phyloP scores from a whole-genome alignment of 2,113 vertebrate species.

The Chionis minor region DNA sequence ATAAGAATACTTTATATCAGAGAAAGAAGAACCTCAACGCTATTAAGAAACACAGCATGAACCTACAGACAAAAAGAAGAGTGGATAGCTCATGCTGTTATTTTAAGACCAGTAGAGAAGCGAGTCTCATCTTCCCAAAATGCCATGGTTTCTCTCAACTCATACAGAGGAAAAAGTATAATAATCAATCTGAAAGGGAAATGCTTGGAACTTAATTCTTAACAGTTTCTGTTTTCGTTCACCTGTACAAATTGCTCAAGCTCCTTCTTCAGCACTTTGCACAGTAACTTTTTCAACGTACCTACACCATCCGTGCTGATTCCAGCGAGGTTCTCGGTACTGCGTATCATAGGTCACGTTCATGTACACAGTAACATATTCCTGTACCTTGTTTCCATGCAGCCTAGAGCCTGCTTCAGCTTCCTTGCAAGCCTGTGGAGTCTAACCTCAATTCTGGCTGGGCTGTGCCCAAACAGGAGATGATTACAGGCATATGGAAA shows the following conservation, averaged over 20 bases:
- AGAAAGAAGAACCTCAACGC: not conserved
- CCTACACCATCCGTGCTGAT: fast-evolving
- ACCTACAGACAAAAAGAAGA: not conserved
- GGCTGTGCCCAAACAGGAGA: not conserved
- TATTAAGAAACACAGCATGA: not conserved
- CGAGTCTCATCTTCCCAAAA: not conserved
- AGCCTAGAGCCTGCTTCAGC: not conserved
- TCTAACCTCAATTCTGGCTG: not conserved
- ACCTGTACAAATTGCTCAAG: not conserved
- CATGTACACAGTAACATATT: fast-evolving
- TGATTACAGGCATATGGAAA: not conserved
- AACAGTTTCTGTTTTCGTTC: not conserved
- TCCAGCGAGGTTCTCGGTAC: not conserved
- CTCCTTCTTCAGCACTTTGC: not conserved
- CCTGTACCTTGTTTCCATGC: not conserved
- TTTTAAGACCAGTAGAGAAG: not conserved
- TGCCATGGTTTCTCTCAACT: not conserved
- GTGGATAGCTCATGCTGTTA: not conserved
- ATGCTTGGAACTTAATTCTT: not conserved
- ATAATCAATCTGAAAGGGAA: not conserved
- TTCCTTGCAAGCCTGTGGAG: not conserved
- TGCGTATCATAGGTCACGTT: not conserved
- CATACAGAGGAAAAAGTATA: not conserved
- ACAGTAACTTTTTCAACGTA: not conserved
- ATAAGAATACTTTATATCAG: not conserved